phyloP scores from a whole-genome alignment of 2,888 invertebrate genomes.

The Lasioglossum villosulum region DNA sequence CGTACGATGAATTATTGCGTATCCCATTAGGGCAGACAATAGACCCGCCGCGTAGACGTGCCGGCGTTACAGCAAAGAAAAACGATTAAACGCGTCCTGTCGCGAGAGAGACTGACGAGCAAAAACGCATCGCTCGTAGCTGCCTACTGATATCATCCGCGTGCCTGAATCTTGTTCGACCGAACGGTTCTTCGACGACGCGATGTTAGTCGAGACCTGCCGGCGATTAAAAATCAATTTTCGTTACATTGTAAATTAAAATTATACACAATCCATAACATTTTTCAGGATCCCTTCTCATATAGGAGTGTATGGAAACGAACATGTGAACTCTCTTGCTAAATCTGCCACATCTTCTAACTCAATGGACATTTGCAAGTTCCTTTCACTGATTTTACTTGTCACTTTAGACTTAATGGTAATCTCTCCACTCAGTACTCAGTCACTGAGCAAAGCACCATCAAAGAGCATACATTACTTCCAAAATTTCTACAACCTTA shows the following conservation, averaged over 20 bases:
- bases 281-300: too few relatives aligned
- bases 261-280: too few relatives aligned
- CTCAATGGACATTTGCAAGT: too few relatives aligned
- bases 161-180: constrained; percentile 15
- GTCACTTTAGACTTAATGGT: too few relatives aligned
- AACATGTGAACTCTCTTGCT: too few relatives aligned
- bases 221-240: background rate
- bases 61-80: constrained; percentile 39
- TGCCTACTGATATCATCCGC: constrained; percentile 34
- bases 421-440: too few relatives aligned
- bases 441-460: too few relatives aligned
- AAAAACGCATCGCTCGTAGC: constrained; percentile 1
- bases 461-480: too few relatives aligned
- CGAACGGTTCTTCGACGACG: constrained; percentile 34
- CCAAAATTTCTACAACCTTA: too few relatives aligned
- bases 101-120: constrained; percentile 11
- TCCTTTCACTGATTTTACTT: too few relatives aligned
- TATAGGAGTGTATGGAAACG: too few relatives aligned
- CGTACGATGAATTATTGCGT: constrained; percentile 67
- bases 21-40: constrained; percentile 65
- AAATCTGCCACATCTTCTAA: too few relatives aligned
- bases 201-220: background rate
- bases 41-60: constrained; percentile 44
- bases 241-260: background rate
- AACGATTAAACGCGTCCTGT: constrained; percentile 46